Evolutionary conservation across 2,113 vertebrate species (phyloP).

Genomic region (Eubucco bourcierii): DNA sequence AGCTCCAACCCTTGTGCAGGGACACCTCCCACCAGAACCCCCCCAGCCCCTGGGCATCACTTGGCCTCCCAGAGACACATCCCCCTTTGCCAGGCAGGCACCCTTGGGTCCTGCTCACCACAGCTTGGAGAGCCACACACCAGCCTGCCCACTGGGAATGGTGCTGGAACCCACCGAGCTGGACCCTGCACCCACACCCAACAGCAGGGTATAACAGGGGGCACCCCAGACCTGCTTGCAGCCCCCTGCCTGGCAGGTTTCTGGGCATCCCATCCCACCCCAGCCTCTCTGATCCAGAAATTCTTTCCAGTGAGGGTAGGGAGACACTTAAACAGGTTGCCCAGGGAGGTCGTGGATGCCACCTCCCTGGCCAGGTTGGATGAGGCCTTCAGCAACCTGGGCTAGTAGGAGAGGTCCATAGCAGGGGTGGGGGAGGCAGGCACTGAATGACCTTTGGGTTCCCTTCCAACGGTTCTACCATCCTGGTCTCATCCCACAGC

Average conservation of each 20-base stretch:
- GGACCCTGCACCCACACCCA: rapidly evolving
- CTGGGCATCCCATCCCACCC: background rate
- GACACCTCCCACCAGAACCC: background rate
- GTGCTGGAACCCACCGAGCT: rapidly evolving
- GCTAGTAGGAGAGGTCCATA: too few relatives aligned
- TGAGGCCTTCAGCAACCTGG: too few relatives aligned
- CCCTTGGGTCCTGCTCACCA: background rate
- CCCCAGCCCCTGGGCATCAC: rapidly evolving
- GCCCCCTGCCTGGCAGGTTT: rapidly evolving
- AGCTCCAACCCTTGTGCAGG: too few relatives aligned
- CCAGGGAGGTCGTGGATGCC: too few relatives aligned
- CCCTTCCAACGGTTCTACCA: too few relatives aligned
- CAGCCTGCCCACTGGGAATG: background rate
- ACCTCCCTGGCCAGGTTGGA: too few relatives aligned
- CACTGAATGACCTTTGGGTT: too few relatives aligned
- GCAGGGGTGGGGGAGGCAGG: too few relatives aligned
- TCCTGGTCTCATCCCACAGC: background rate
- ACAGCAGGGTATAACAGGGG: rapidly evolving
- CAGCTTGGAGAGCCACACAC: rapidly evolving
- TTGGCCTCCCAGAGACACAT: rapidly evolving
- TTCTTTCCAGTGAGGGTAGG: too few relatives aligned
- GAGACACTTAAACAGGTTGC: too few relatives aligned
- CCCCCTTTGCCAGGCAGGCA: rapidly evolving
- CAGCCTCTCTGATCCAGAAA: background rate
- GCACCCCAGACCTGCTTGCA: background rate